phyloP scores from a whole-genome alignment of 2,888 invertebrate genomes.

The Volucella zonaria region DNA sequence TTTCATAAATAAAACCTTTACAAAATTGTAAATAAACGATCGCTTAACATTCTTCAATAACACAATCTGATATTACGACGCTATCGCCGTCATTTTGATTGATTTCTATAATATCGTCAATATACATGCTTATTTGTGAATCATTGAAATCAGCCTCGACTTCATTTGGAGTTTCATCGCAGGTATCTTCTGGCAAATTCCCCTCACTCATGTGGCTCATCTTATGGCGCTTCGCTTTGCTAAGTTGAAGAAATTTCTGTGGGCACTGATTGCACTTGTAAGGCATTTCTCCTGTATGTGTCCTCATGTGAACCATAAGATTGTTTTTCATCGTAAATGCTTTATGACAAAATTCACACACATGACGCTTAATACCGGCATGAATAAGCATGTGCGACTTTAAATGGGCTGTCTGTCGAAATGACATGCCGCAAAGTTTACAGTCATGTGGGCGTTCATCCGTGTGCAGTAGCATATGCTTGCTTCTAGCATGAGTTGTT shows the following conservation, averaged over 20 bases:
- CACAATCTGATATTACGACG: conserved; percentile 31
- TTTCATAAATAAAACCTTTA: conserved; percentile 2
- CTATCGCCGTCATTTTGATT: neutral
- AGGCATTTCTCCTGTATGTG: conserved; percentile 73
- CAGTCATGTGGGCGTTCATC: conserved; percentile 76
- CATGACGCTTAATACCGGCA: conserved; percentile 67
- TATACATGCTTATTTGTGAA: conserved; percentile 37
- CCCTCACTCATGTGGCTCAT: conserved; percentile 19
- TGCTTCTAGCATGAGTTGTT: conserved; percentile 74
- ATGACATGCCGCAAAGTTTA: conserved; percentile 72
- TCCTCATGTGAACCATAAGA: conserved; percentile 71
- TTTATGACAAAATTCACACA: conserved; percentile 74
- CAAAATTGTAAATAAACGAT: neutral
- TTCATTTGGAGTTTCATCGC: conserved; percentile 15
- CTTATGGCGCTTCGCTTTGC: conserved; percentile 73
- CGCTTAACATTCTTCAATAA: conserved; percentile 19
- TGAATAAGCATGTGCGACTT: conserved; percentile 75
- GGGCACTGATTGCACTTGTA: conserved; percentile 75
- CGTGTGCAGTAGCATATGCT: conserved; percentile 75
- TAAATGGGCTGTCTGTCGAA: conserved; percentile 75
- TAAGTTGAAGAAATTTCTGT: conserved; percentile 67
- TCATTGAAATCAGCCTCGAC: conserved; percentile 24
- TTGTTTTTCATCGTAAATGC: conserved; percentile 73
- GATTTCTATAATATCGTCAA: conserved; percentile 53
- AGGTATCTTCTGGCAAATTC: neutral